phyloP scores from a whole-genome alignment of 2,888 invertebrate species.

The Herminia tarsipennalis region DNA sequence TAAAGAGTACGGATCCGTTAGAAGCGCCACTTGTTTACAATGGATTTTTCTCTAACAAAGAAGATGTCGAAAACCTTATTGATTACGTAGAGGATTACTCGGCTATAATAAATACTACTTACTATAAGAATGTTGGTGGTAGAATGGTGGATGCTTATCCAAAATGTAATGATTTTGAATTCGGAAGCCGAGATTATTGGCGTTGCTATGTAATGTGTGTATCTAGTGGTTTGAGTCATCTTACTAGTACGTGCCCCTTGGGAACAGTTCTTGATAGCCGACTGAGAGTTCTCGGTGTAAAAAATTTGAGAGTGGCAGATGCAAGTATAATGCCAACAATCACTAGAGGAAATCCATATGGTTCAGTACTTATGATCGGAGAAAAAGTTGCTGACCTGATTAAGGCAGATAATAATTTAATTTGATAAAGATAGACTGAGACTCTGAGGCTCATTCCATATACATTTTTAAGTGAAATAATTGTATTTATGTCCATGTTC shows the following conservation, averaged over 20 bases:
- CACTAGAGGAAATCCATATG: conserved; percentile 43
- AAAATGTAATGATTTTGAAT: conserved; percentile 35
- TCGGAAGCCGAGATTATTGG: conserved; percentile 49
- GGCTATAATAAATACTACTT: conserved; percentile 43
- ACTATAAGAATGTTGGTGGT: conserved; percentile 43
- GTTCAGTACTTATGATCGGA: conserved; percentile 48
- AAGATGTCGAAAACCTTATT: conserved; percentile 42
- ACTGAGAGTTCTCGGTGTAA: conserved; percentile 44
- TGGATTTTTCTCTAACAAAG: conserved; percentile 39
- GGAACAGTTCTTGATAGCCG: conserved; percentile 48
- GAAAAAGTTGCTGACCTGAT: conserved; percentile 54
- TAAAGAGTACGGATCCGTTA: conserved; percentile 41
- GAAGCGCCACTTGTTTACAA: conserved; percentile 43
- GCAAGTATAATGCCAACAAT: conserved; percentile 47
- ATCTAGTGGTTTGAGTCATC: conserved; percentile 46
- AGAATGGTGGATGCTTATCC: conserved; percentile 33
- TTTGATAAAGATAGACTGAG: conserved; percentile 3
- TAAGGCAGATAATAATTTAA: conserved; percentile 33
- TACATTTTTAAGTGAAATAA: no score
- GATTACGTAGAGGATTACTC: conserved; percentile 39
- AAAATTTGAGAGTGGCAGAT: conserved; percentile 42
- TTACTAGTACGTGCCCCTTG: conserved; percentile 51
- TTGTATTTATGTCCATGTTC: no score
- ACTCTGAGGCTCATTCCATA: not conserved
- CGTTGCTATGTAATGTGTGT: conserved; percentile 45